These are phyloP conservation scores for Amphiprion ocellaris DNA, from an alignment of 2,113 vertebrate genomes.

Conservation along the genomic window DNA sequence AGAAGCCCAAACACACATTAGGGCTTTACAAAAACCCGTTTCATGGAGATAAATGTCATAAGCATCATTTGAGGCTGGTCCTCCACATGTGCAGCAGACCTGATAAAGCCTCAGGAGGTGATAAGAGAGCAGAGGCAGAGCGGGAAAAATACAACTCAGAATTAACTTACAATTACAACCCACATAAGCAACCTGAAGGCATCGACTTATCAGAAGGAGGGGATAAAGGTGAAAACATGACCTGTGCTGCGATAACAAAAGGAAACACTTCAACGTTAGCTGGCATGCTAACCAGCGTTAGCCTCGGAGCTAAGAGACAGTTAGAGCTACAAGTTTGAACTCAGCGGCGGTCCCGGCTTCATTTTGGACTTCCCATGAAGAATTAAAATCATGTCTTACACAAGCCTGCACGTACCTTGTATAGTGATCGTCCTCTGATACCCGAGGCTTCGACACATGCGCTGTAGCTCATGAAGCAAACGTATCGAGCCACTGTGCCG, in stretches of 20 bases:
- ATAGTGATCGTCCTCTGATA: not conserved
- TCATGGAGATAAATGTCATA: slow-evolving; percentile 6
- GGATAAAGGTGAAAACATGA: not conserved
- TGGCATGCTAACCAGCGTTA: slow-evolving; percentile 44
- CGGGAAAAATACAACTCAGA: not conserved
- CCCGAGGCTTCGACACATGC: too few species aligned
- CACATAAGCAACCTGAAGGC: not conserved
- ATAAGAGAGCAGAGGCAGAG: slow-evolving; percentile 33
- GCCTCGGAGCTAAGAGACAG: slow-evolving; percentile 23
- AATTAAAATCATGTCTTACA: not conserved
- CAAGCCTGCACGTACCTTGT: slow-evolving; percentile 10
- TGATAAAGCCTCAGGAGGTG: slow-evolving; percentile 44
- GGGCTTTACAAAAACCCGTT: too few species aligned
- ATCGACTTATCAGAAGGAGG: not conserved
- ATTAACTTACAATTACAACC: not conserved
- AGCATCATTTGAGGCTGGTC: not conserved
- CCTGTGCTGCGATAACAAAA: not conserved
- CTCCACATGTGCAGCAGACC: slow-evolving; percentile 25
- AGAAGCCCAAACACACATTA: not conserved
- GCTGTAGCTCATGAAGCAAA: too few species aligned
- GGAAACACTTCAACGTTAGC: not conserved
- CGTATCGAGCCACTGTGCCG: too few species aligned
- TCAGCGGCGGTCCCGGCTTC: not conserved
- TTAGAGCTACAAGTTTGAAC: slow-evolving; percentile 9
- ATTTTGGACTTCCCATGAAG: not conserved